Conservation (phyloP, 2,113 vertebrate genomes). For the Tychaedon coryphoeus region DNA sequence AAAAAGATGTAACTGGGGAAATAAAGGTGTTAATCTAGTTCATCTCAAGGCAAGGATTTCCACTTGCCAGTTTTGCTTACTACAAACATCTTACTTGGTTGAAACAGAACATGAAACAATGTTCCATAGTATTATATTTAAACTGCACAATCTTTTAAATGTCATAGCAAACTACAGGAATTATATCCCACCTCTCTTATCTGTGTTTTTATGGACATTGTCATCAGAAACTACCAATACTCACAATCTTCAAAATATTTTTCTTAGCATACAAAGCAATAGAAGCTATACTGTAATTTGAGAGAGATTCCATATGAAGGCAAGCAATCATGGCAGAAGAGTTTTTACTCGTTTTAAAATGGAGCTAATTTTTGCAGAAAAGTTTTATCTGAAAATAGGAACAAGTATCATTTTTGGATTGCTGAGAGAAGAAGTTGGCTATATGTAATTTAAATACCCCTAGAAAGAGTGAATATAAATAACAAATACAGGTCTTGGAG, state of each 20-base stretch:
- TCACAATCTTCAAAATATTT: background rate
- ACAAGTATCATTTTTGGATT: background rate
- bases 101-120: background rate
- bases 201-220: background rate
- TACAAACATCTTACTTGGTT: background rate
- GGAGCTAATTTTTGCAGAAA: background rate
- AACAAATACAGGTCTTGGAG: background rate
- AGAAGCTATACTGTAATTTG: background rate
- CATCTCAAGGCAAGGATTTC: background rate
- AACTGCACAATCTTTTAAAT: background rate
- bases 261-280: background rate
- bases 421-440: background rate
- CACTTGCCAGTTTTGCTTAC: background rate
- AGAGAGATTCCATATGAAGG: background rate
- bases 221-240: background rate
- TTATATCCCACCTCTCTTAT: background rate
- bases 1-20: background rate
- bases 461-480: background rate
- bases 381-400: background rate
- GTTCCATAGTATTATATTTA: background rate
- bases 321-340: background rate
- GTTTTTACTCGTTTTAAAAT: background rate
- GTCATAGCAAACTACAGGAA: background rate
- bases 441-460: background rate
- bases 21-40: background rate